Evolutionary conservation across 2,888 invertebrate species (phyloP).

Genomic region (Drosophila crucigera): DNA sequence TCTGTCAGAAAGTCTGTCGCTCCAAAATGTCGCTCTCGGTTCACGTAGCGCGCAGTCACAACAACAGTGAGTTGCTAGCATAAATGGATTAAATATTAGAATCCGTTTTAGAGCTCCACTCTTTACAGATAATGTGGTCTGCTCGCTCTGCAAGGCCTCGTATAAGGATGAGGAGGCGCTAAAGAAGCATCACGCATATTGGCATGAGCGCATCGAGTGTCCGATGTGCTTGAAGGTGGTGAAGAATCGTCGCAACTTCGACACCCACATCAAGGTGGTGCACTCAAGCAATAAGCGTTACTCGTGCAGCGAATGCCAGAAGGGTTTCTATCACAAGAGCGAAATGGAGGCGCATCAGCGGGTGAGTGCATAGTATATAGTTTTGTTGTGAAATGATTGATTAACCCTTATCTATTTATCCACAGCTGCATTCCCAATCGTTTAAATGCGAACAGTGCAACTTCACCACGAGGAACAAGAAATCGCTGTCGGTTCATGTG

Average conservation of each 20-base stretch:
- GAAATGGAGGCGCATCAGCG: slow-evolving; percentile 81
- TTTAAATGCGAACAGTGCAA: slow-evolving; percentile 76
- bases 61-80: slow-evolving; percentile 73
- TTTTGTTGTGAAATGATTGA: neutral
- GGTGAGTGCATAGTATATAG: slow-evolving; percentile 25
- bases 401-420: slow-evolving; percentile 5
- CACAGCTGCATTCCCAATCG: slow-evolving; percentile 66
- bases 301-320: slow-evolving; percentile 77
- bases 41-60: slow-evolving; percentile 83
- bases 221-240: slow-evolving; percentile 74
- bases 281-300: slow-evolving; percentile 81
- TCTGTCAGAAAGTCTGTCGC: slow-evolving; percentile 79
- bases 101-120: neutral
- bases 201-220: slow-evolving; percentile 79
- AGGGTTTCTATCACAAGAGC: slow-evolving; percentile 83
- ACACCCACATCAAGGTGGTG: slow-evolving; percentile 79
- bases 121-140: slow-evolving; percentile 67
- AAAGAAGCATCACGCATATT: slow-evolving; percentile 73
- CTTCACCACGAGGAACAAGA: slow-evolving; percentile 78
- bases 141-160: slow-evolving; percentile 70
- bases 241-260: slow-evolving; percentile 79
- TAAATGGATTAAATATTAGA: neutral
- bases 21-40: slow-evolving; percentile 84
- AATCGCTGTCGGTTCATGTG: slow-evolving; percentile 81
- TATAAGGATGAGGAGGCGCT: slow-evolving; percentile 72